A percentile compares a stretch with the other conserved stretches of the same genome.
phyloP scores from a whole-genome alignment of 2,888 invertebrate species.

The Arenicola marina region DNA sequence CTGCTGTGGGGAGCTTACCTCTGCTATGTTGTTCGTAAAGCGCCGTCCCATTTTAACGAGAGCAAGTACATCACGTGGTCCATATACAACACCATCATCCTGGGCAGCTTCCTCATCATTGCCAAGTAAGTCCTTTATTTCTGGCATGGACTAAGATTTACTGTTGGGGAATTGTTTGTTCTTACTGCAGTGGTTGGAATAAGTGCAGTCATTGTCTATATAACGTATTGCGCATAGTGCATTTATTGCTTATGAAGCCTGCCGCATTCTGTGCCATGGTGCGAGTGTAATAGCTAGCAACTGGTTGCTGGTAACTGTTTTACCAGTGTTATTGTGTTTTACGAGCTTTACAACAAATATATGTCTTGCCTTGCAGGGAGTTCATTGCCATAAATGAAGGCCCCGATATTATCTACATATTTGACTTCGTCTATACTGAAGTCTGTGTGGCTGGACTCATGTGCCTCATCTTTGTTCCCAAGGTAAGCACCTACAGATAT shows the following conservation, averaged over 20 bases:
- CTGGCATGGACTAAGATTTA: too few species aligned
- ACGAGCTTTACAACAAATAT: too few species aligned
- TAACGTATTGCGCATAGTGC: too few species aligned
- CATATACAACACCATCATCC: constrained; percentile 90
- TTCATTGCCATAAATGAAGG: constrained; percentile 44
- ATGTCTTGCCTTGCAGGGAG: constrained; percentile 39
- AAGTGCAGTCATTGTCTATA: too few species aligned
- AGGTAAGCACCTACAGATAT: too few species aligned
- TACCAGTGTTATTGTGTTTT: too few species aligned
- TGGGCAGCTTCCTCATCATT: constrained; percentile 89
- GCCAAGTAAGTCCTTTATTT: constrained; percentile 97
- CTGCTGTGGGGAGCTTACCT: constrained; percentile 63
- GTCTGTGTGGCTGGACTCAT: constrained; percentile 49
- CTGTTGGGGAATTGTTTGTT: too few species aligned
- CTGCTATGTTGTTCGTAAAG: constrained; percentile 69
- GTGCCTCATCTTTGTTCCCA: constrained; percentile 49
- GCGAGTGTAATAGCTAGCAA: too few species aligned
- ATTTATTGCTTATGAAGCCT: too few species aligned
- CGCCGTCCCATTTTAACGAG: constrained; percentile 91
- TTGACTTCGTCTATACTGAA: constrained; percentile 45
- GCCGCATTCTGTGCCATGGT: too few species aligned
- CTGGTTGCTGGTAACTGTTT: too few species aligned
- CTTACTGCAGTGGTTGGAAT: too few species aligned
- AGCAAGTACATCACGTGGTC: constrained; percentile 90
- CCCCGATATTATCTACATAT: constrained; percentile 47